These are phyloP conservation scores for Sphaeramia orbicularis DNA, from an alignment of 2,797 vertebrate species.

Conservation along the genomic window DNA sequence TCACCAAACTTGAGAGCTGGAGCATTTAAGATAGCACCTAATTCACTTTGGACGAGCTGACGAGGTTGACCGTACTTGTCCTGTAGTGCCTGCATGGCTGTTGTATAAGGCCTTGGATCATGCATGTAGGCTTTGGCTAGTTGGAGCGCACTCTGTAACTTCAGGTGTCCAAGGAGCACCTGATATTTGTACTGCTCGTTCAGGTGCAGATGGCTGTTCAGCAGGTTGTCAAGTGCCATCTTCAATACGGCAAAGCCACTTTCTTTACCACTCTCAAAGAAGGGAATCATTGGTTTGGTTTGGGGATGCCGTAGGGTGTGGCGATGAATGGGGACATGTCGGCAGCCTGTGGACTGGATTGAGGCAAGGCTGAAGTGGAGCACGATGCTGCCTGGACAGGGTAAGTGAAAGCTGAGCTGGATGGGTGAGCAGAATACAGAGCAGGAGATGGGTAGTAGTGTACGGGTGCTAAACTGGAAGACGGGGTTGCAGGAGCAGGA, in stretches of 20 bases:
- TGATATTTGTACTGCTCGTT: constrained; percentile 34
- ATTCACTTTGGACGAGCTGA: constrained; percentile 24
- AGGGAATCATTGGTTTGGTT: constrained; percentile 3
- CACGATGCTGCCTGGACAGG: not conserved
- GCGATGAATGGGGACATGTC: not conserved
- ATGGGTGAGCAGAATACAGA: not conserved
- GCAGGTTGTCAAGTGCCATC: constrained; percentile 10
- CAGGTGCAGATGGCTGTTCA: constrained; percentile 10
- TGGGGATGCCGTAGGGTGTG: not conserved
- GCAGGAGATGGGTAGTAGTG: not conserved
- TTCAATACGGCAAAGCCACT: constrained; percentile 17
- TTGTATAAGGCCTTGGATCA: constrained; percentile 26
- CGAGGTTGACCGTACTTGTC: constrained; percentile 22
- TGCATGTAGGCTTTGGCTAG: constrained; percentile 41
- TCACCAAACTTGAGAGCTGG: constrained; percentile 29
- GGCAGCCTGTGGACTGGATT: not conserved
- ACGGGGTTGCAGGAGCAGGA: not conserved
- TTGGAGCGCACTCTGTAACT: constrained; percentile 15
- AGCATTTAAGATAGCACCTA: constrained; percentile 16
- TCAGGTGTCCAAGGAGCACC: constrained; percentile 23
- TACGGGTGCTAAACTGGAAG: not conserved
- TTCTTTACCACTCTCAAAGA: constrained; percentile 9
- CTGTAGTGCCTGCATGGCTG: constrained; percentile 23
- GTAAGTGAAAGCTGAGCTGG: not conserved
- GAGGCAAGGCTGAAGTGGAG: not conserved